phyloP scores from a whole-genome alignment of 2,113 vertebrate species.

The Coracopsis vasa region DNA sequence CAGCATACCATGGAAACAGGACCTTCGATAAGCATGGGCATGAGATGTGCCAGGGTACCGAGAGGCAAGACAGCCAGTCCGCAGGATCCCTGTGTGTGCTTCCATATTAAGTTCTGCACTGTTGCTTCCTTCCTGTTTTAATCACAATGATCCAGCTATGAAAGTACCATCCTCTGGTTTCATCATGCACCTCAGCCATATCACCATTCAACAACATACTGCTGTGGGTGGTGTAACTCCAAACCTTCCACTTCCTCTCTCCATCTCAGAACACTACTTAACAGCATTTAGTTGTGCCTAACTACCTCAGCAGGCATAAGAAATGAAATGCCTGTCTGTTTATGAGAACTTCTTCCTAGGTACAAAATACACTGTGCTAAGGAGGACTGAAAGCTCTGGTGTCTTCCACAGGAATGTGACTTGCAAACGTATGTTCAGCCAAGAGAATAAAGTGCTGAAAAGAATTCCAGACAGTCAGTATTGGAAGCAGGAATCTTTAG shows the following conservation, averaged over 20 bases:
- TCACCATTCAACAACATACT: not conserved
- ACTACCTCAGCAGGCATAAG: not conserved
- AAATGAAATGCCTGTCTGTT: not conserved
- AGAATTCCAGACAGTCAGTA: not conserved
- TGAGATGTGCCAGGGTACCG: not conserved
- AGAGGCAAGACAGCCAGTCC: not conserved
- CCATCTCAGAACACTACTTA: not conserved
- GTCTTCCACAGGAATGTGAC: not conserved
- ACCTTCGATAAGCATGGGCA: not conserved
- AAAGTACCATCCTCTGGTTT: not conserved
- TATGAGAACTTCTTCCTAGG: not conserved
- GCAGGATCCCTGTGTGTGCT: not conserved
- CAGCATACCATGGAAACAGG: not conserved
- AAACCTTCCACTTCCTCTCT: not conserved
- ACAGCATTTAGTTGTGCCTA: not conserved
- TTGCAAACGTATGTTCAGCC: not conserved
- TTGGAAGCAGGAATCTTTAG: not conserved
- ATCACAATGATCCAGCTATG: not conserved
- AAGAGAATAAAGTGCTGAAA: not conserved
- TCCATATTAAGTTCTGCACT: not conserved
- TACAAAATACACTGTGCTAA: not conserved
- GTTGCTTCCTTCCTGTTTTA: not conserved
- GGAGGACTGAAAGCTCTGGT: not conserved
- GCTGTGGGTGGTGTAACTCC: not conserved
- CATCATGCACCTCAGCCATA: not conserved